Conservation (phyloP, 1,140 invertebrate species). For the Riptortus pedestris region DNA sequence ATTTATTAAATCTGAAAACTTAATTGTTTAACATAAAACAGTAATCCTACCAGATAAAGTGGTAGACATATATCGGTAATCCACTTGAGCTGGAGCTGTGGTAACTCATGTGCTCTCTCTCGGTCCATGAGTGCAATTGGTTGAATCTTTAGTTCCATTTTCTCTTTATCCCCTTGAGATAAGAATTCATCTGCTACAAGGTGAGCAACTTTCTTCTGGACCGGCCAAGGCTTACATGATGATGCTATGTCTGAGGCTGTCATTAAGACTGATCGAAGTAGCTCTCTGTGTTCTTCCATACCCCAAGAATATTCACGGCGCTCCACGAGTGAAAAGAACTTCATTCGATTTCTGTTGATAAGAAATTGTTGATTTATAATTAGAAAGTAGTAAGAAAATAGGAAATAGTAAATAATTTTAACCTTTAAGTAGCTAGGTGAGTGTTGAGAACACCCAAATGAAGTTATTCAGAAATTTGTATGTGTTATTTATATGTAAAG, state of each 20-base stretch:
- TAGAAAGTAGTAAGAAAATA: not conserved
- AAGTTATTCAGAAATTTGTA: too few relatives aligned
- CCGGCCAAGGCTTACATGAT: conserved; percentile 54
- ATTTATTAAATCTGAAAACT: too few relatives aligned
- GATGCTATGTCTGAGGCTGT: conserved; percentile 56
- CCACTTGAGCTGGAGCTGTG: conserved; percentile 39
- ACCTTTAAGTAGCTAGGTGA: too few relatives aligned
- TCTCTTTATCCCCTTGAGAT: conserved; percentile 50
- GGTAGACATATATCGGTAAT: conserved; percentile 40
- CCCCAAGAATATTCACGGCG: conserved; percentile 42
- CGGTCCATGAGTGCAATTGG: conserved; percentile 39
- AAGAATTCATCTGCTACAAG: conserved; percentile 40
- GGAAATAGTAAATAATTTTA: not conserved
- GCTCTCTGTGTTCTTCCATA: conserved; percentile 42
- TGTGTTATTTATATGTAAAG: too few relatives aligned
- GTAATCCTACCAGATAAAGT: conserved; percentile 37
- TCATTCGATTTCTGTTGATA: conserved; percentile 40
- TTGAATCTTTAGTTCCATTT: conserved; percentile 42
- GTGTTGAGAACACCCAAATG: too few relatives aligned
- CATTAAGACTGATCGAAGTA: conserved; percentile 53
- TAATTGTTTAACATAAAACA: too few relatives aligned
- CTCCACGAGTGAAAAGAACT: conserved; percentile 46
- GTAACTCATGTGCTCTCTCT: conserved; percentile 39
- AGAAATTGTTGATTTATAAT: not conserved
- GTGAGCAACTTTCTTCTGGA: conserved; percentile 43